Evolutionary conservation across 1,140 invertebrate species (phyloP), one percentile per base, ranked within the genome.

Genomic region (Teleopsis dalmanni): DNA sequence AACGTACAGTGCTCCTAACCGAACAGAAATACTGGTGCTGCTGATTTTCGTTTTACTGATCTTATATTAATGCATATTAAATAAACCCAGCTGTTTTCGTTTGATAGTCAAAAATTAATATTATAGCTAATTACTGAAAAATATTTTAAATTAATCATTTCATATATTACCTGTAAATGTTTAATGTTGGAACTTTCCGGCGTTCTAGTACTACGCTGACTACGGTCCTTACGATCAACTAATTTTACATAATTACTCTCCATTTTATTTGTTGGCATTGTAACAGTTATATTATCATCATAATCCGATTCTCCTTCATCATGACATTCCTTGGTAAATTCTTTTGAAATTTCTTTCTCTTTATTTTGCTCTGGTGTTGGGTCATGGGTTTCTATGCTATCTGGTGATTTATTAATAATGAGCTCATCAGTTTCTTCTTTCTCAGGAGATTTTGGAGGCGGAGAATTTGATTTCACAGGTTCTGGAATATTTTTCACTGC

Each of bases 261-360:
- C n/a, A n/a, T n/a, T n/a, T n/a, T n/a, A n/a, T n/a, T n/a, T 31
- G 73, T 67, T 47, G 77, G 75, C 67, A 78, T 74, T 54, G 69
- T 76, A 34, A 78, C 75, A 19, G 75, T 77, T 54, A 77, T 76
- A 62, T 78, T 77, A 65, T 78, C 76, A 48, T 78, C 76, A 34
- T 68, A 76, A 51, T 78, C 77, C 13, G 76, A 78, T 52, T 76
- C 76, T 26, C 67, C 71, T 57, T 65, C 58, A 34, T 60, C 59
- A 7, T 38, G 38, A 21, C 21, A 35, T 10, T 38, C 22, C n/a
- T 2, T 22, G 8, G 19, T 22, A 21, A 19, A 29, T 33, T 44
- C 26, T 29, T 33, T 33, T 38, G 19, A 27, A n/a, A 23, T 14
- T 37, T 55, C 45, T 29, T n/a, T 10, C 9, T 42, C 4, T 31